Evolutionary conservation across 2,797 vertebrate species (phyloP).

Genomic region (Vultur gryphus): DNA sequence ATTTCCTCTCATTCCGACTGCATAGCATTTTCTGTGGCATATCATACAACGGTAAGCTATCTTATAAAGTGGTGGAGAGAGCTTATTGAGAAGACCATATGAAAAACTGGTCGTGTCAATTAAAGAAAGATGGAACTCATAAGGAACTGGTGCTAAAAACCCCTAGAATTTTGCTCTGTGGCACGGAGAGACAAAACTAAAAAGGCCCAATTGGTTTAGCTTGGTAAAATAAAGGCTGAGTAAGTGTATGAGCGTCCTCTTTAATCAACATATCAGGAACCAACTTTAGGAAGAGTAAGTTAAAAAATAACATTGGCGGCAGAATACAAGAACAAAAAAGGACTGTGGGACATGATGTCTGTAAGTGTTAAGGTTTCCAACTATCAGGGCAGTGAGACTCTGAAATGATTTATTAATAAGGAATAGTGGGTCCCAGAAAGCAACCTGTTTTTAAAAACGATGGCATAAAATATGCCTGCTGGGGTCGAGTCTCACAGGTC

Average conservation of each 20-base stretch:
- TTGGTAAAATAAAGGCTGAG: not conserved
- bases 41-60: not conserved
- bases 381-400: not conserved
- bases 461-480: not conserved
- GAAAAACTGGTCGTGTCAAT: not conserved
- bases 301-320: not conserved
- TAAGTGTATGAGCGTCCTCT: not conserved
- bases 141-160: not conserved
- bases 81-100: not conserved
- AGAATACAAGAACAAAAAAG: not conserved
- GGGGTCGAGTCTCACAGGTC: not conserved
- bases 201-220: not conserved
- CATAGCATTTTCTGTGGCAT: not conserved
- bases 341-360: rapidly evolving
- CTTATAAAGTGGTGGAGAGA: not conserved
- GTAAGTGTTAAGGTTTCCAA: not conserved
- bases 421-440: not conserved
- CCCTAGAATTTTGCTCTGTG: rapidly evolving
- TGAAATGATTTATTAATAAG: not conserved
- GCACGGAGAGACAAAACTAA: not conserved
- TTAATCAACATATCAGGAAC: not conserved
- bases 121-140: not conserved
- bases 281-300: not conserved
- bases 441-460: not conserved
- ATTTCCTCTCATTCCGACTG: not conserved